Conservation (phyloP, 2,113 vertebrate genomes). For the Tetraodon nigroviridis region DNA sequence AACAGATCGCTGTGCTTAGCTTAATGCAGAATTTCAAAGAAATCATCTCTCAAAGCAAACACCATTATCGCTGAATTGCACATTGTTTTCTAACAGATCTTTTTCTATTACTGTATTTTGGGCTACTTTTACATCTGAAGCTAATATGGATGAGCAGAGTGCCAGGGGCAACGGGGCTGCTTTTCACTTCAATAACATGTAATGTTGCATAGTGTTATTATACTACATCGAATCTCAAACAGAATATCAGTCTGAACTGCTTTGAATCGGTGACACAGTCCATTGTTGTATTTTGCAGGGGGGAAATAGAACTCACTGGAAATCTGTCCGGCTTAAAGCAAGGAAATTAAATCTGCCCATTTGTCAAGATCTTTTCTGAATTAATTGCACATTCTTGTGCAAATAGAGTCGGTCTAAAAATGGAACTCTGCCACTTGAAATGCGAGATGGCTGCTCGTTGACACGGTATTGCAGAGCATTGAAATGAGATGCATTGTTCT, state of each 20-base stretch:
- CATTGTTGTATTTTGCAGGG: neutral
- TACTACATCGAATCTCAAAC: conserved; percentile 1
- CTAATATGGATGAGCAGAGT: neutral
- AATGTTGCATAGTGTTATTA: conserved; percentile 7
- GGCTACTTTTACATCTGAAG: neutral
- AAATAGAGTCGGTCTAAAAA: conserved; percentile 46
- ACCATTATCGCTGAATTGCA: neutral
- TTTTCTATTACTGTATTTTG: neutral
- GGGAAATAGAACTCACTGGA: neutral
- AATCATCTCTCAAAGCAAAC: neutral
- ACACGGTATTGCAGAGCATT: conserved; percentile 39
- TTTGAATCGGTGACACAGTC: conserved; percentile 20
- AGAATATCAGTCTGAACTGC: conserved; percentile 8
- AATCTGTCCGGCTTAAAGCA: conserved; percentile 13
- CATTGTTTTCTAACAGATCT: conserved; percentile 3
- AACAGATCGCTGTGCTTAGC: neutral
- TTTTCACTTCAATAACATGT: conserved; percentile 17
- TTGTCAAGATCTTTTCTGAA: conserved; percentile 24
- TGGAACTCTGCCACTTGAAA: conserved; percentile 47
- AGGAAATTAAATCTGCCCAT: conserved; percentile 28
- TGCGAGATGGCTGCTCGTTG: conserved; percentile 46
- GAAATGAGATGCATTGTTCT: conserved; percentile 64
- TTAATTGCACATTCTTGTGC: conserved; percentile 25
- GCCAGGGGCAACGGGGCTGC: neutral
- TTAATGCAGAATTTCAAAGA: neutral